Conservation (phyloP, 2,113 vertebrate species). For the Takifugu flavidus region DNA sequence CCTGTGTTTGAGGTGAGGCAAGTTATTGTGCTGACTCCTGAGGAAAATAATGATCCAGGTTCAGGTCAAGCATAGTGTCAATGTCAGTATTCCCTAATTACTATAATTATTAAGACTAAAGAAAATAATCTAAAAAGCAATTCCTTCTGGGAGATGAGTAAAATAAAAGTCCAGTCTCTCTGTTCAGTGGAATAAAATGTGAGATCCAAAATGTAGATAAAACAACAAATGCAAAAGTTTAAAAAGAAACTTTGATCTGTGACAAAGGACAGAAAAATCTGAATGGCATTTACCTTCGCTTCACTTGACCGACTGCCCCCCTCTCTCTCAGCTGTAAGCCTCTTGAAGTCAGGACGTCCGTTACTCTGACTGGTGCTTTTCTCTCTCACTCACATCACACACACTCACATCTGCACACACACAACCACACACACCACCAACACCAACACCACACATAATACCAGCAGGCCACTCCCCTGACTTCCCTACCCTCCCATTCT, state of each 20-base stretch:
- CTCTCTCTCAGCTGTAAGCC: slow-evolving; percentile 37
- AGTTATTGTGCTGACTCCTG: too few relatives aligned
- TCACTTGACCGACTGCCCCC: slow-evolving; percentile 25
- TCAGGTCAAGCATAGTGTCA: too few relatives aligned
- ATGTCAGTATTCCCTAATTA: too few relatives aligned
- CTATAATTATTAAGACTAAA: neutral
- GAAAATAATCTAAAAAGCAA: neutral
- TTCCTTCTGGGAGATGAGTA: slow-evolving; percentile 1
- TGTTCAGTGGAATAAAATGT: neutral
- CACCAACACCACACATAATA: slow-evolving; percentile 39
- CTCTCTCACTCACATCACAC: slow-evolving; percentile 61
- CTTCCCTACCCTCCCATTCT: slow-evolving; percentile 63
- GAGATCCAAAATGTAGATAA: neutral
- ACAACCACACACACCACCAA: slow-evolving; percentile 31
- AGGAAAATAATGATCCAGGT: too few relatives aligned
- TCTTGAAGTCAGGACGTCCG: slow-evolving; percentile 57
- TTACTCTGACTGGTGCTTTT: slow-evolving; percentile 45
- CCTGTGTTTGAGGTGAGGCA: slow-evolving; percentile 10
- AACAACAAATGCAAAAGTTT: neutral
- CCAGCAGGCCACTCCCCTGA: slow-evolving; percentile 64
- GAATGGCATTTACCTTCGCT: slow-evolving; percentile 63
- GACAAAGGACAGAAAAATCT: slow-evolving; percentile 29
- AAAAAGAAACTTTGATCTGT: slow-evolving; percentile 19
- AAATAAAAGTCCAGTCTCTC: neutral
- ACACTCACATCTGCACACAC: slow-evolving; percentile 25